Evolutionary conservation across 1,140 invertebrate genomes (phyloP).

Genomic region (Cotesia vestalis): DNA sequence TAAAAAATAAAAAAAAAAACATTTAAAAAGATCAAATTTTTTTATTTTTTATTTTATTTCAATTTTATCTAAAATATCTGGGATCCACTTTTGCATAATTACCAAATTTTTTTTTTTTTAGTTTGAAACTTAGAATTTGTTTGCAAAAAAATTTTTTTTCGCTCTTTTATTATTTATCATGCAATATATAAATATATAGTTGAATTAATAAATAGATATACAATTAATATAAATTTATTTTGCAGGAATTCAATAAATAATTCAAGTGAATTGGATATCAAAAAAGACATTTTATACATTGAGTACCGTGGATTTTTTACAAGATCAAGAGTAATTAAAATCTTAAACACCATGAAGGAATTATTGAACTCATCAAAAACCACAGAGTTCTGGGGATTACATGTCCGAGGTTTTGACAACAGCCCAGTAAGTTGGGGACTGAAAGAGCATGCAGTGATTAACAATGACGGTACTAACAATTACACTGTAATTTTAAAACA

Average conservation of each 20-base stretch:
- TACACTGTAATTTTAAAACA: slow-evolving; percentile 63
- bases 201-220: slow-evolving; percentile 8
- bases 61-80: too few species aligned
- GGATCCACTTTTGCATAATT: too few species aligned
- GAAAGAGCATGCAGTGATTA: slow-evolving; percentile 64
- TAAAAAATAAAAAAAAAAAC: too few species aligned
- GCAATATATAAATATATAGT: neutral
- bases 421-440: slow-evolving; percentile 62
- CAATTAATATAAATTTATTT: slow-evolving; percentile 19
- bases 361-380: slow-evolving; percentile 44
- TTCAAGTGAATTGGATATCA: slow-evolving; percentile 39
- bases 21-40: too few species aligned
- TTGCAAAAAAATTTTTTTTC: too few species aligned
- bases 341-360: slow-evolving; percentile 57
- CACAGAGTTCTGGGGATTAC: slow-evolving; percentile 60
- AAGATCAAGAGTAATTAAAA: slow-evolving; percentile 52
- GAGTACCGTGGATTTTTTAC: slow-evolving; percentile 68
- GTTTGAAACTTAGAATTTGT: too few species aligned
- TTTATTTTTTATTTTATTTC: too few species aligned
- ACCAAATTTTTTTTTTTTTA: too few species aligned
- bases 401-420: slow-evolving; percentile 69
- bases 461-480: slow-evolving; percentile 65
- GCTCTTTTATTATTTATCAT: too few species aligned
- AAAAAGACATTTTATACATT: slow-evolving; percentile 58
- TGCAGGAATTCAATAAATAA: slow-evolving; percentile 53